Base-by-base conservation (phyloP, 1,140 invertebrate species). In the Medauroidea extradentata region DNA sequence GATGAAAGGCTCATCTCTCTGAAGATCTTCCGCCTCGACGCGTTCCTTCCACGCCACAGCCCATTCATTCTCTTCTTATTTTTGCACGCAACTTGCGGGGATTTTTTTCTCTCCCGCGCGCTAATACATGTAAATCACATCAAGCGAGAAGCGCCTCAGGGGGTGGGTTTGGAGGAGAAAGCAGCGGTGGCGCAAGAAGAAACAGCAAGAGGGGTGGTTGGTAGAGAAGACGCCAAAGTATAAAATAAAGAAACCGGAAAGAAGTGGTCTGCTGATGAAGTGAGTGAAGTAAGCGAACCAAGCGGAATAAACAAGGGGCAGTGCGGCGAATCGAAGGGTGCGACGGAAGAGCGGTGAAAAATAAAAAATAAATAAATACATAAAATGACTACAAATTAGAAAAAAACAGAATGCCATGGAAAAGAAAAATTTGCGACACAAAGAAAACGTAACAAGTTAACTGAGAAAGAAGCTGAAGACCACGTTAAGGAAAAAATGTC, bases 101-200 rank as follows among this genome's bases (percentile, higher is more conserved):
- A 34, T 34, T 34, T 34, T 34, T 34, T 34, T 34, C 29, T 34
- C 29, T 11, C 38, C 38, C 43, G 7, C 24, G 25, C 38, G 53
- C 53, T 54, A 54, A 54, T 54, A 54, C 53, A 54, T 54, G 53
- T 54, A 54, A 54, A 54, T 54, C 53, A 54, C 53, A 54, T 54
- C 53, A 54, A 19, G 53, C 23, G 14, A 54, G 34, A 7, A n/a
- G 44, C 3, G 24, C 18, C 11, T 11, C 11, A 41, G 39, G 11
- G 39, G 11, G 11, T 4, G 29, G 5, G 29, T 34, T 11, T 34
- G 29, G 11, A 34, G 29, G 29, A 34, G 29, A 34, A 11, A 34
- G 29, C 5, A 11, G 29, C 5, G 29, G 29, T 4, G 29, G 29
- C 5, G 29, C 4, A 34, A 34, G 29, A 34, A 34, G 29, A 11